Percentiles rank a stretch among this genome's conserved stretches.
phyloP scores from a whole-genome alignment of 2,888 invertebrate species.

The Apotomis turbidana region DNA sequence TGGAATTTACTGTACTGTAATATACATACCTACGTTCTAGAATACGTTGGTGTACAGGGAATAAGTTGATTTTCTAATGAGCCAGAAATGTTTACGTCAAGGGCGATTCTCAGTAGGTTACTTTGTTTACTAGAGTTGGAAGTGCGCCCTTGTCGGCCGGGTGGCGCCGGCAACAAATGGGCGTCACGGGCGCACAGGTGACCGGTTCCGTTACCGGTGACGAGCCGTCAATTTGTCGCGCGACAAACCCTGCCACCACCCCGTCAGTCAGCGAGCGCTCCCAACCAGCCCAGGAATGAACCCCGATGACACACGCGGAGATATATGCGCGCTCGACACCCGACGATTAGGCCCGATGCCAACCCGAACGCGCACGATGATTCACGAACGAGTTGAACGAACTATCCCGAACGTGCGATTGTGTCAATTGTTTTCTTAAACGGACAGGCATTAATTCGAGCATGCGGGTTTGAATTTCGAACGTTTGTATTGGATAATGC shows the following conservation, averaged over 20 bases:
- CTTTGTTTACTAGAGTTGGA: conserved; percentile 22
- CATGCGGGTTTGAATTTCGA: conserved; percentile 75
- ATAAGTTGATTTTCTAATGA: no score
- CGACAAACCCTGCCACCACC: conserved; percentile 65
- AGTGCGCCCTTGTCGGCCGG: conserved; percentile 5
- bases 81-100: not conserved
- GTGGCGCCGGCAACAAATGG: conserved; percentile 41
- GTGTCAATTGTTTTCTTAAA: conserved; percentile 81
- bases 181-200: conserved; percentile 51
- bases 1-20: no score
- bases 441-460: conserved; percentile 68
- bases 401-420: conserved; percentile 62
- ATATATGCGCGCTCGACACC: conserved; percentile 75
- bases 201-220: conserved; percentile 51
- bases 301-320: conserved; percentile 76
- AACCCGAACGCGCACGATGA: conserved; percentile 71
- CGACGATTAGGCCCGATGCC: conserved; percentile 80
- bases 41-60: no score
- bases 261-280: conserved; percentile 74
- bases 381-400: conserved; percentile 76
- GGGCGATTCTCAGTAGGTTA: not conserved
- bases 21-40: no score
- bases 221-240: conserved; percentile 78
- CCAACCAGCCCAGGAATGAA: conserved; percentile 77
- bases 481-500: conserved; percentile 63